These are phyloP conservation scores for Drymonia ruficornis DNA, from an alignment of 2,888 invertebrate genomes.

Conservation along the genomic window DNA sequence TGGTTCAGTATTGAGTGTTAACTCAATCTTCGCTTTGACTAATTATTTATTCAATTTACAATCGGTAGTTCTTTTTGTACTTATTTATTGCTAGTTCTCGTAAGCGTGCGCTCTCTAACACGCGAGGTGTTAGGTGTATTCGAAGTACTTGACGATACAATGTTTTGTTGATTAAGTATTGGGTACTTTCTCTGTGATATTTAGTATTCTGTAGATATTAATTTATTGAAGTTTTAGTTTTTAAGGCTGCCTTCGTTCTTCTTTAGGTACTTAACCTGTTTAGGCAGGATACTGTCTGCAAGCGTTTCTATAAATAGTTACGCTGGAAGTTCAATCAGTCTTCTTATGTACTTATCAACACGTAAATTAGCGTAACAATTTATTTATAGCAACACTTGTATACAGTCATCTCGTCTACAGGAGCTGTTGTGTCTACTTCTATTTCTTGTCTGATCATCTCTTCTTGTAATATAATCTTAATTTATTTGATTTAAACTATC, in stretches of 20 bases:
- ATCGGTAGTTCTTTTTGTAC: conserved; percentile 51
- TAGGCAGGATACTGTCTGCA: too few species aligned
- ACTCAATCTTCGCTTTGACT: conserved; percentile 34
- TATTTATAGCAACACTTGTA: too few species aligned
- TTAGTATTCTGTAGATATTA: conserved; percentile 80
- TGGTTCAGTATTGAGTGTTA: conserved; percentile 36
- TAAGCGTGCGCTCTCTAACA: conserved; percentile 55
- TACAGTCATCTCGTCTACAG: too few species aligned
- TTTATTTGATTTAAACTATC: conserved; percentile 49
- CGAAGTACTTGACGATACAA: conserved; percentile 75
- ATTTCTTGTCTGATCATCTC: conserved; percentile 42
- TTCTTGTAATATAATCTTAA: conserved; percentile 42
- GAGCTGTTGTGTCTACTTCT: conserved; percentile 31
- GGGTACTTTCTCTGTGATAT: conserved; percentile 85
- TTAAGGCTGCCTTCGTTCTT: conserved; percentile 71
- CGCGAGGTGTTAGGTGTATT: conserved; percentile 55
- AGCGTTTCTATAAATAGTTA: too few species aligned
- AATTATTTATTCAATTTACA: conserved; percentile 46
- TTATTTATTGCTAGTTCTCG: conserved; percentile 53
- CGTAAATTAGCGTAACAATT: too few species aligned
- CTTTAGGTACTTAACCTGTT: conserved; percentile 50
- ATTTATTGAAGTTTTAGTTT: conserved; percentile 76
- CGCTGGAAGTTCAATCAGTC: too few species aligned
- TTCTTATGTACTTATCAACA: too few species aligned
- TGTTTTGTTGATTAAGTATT: conserved; percentile 79